phyloP scores from a whole-genome alignment of 2,113 vertebrate genomes.

The Larimichthys crocea region DNA sequence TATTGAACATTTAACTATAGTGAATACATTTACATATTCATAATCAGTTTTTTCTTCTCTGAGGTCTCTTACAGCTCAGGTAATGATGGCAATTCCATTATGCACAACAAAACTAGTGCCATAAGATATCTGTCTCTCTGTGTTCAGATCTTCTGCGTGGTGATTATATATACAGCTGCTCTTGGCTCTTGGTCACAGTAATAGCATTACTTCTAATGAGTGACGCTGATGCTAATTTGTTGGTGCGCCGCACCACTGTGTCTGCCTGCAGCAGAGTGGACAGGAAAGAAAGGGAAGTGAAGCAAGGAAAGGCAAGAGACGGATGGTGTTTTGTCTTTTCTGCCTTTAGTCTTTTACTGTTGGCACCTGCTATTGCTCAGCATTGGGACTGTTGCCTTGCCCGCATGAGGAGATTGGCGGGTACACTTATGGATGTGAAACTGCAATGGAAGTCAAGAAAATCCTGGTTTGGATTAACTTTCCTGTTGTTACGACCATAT shows the following conservation, averaged over 20 bases:
- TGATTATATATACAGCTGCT: slow-evolving; percentile 32
- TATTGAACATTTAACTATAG: background rate
- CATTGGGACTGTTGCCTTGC: background rate
- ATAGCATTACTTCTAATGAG: slow-evolving; percentile 50
- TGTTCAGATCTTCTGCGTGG: slow-evolving; percentile 3
- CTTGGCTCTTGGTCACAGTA: slow-evolving; percentile 32
- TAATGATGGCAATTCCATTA: background rate
- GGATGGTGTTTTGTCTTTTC: background rate
- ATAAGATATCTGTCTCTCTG: background rate
- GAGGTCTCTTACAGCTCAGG: background rate
- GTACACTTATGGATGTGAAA: background rate
- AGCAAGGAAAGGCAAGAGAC: background rate
- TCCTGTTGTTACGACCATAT: too few relatives aligned
- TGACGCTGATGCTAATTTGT: slow-evolving; percentile 61
- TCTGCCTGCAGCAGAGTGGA: slow-evolving; percentile 83
- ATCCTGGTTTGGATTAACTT: background rate
- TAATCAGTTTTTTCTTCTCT: background rate
- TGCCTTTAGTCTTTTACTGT: background rate
- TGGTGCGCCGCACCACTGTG: slow-evolving; percentile 48
- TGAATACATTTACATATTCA: background rate
- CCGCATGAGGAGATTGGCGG: background rate
- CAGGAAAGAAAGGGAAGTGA: background rate
- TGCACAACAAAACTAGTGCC: background rate
- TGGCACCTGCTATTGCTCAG: slow-evolving; percentile 22
- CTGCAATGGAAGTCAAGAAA: background rate